Evolutionary conservation across 2,888 invertebrate genomes (phyloP), one percentile per base, ranked within the genome.

Genomic region (Ormyrus rosae): DNA sequence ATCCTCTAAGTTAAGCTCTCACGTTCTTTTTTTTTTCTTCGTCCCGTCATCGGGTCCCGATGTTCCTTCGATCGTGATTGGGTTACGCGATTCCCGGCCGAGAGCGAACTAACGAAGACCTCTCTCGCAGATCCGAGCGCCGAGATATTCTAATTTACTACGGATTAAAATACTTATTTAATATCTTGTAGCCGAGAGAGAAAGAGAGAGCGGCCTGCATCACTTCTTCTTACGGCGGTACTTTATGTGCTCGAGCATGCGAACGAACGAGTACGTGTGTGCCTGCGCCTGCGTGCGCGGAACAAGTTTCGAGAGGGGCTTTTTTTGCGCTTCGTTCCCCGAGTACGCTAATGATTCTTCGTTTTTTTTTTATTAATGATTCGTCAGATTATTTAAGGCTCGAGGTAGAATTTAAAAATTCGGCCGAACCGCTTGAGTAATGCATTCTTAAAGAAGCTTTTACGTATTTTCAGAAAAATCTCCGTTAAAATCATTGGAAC

Each of bases 51-150:
- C 51, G 65, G 48, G 19, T 70, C 50, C 73, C 60, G 51, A 72
- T 61, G 81, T 83, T 82, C 84, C 34, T 34, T 34, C 83, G 34
- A 70, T 74, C 85, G 84, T 85, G 85, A 87, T 88, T 86, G 85
- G 84, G 64, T 74, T 70, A 55, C 65, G 50, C 46, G 46, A 56
- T 78, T 2, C 51, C 56, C 11, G 5, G 10, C 10, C 9, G 8
- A 6, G 68, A 50, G 5, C 48, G 50, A 34, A 34, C 53, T 61
- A 69, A 73, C 72, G 68, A 53, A 77, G 19, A 50, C 51, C 46
- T 51, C 55, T 58, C 60, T 48, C 46, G 8, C 13, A 76, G 60
- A 78, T 78, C 45, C 65, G 64, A 50, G 65, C 67, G 55, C 45
- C 45, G 11, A 70, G 64, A 71, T 64, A 65, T 77, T 76, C 73